A percentile compares a stretch with the other conserved stretches of the same genome.
Conservation (phyloP, 2,113 vertebrate genomes). For the Hemiprocne comata region DNA sequence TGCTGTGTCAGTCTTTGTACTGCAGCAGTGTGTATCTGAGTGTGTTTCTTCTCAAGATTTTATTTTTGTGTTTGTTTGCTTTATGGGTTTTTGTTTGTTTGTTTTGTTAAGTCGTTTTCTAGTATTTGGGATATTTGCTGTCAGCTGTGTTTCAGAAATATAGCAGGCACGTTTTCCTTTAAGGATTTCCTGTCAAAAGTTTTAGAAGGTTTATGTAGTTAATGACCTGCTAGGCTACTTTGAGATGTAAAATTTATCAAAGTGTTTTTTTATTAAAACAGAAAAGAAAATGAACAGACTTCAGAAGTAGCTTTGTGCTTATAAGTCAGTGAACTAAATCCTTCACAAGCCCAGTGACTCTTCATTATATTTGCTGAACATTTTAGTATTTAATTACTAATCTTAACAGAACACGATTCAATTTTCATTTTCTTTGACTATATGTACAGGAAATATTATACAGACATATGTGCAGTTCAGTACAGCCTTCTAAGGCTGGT, state of each 20-base stretch:
- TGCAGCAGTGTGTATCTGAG: neutral
- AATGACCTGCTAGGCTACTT: neutral
- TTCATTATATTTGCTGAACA: neutral
- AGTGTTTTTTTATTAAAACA: neutral
- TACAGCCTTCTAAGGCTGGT: neutral
- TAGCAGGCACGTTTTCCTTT: neutral
- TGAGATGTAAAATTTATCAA: neutral
- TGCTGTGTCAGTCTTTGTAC: neutral
- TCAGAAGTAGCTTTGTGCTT: neutral
- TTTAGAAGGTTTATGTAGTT: neutral
- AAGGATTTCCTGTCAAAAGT: neutral
- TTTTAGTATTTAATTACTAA: neutral
- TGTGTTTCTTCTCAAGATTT: neutral
- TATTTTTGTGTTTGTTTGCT: too few species aligned
- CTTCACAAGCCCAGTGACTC: neutral
- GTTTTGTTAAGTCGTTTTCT: neutral
- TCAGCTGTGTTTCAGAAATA: neutral
- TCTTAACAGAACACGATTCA: neutral
- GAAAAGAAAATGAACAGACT: neutral
- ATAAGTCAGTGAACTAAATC: neutral
- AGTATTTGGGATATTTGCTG: neutral
- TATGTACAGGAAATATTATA: neutral
- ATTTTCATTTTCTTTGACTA: neutral
- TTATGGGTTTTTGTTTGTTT: too few species aligned
- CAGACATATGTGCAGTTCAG: neutral